These are phyloP conservation scores for Gerris buenoi DNA, from an alignment of 1,140 invertebrate genomes.

Conservation along the genomic window DNA sequence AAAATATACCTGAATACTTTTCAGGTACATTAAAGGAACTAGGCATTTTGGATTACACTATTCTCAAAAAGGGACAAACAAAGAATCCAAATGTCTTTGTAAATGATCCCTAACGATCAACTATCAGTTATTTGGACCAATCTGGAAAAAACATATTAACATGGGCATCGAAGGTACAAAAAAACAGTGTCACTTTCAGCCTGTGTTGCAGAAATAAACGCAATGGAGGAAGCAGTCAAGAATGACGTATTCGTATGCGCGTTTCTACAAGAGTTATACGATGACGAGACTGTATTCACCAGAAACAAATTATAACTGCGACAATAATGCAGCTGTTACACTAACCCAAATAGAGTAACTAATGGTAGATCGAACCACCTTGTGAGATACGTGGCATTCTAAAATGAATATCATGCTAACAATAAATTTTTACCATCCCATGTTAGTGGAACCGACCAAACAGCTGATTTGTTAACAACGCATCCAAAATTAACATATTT, in stretches of 20 bases:
- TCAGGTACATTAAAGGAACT: background rate
- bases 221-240: background rate
- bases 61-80: background rate
- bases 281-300: background rate
- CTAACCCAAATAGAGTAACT: background rate
- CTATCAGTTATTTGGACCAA: background rate
- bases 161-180: background rate
- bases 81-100: background rate
- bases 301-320: too few relatives aligned
- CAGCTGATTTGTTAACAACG: too few relatives aligned
- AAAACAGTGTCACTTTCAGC: background rate
- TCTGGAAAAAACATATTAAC: background rate
- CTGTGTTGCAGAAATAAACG: background rate
- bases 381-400: background rate
- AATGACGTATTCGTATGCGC: background rate
- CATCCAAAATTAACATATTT: too few relatives aligned
- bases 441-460: too few relatives aligned
- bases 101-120: background rate
- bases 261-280: background rate
- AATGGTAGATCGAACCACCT: background rate
- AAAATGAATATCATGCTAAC: background rate
- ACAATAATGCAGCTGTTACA: background rate
- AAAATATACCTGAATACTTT: background rate
- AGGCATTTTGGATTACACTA: background rate
- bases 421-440: too few relatives aligned